A percentile compares a stretch with the other conserved stretches of the same genome.
Evolutionary conservation across 2,113 vertebrate species (phyloP).

Genomic region (Chaetops frenatus): DNA sequence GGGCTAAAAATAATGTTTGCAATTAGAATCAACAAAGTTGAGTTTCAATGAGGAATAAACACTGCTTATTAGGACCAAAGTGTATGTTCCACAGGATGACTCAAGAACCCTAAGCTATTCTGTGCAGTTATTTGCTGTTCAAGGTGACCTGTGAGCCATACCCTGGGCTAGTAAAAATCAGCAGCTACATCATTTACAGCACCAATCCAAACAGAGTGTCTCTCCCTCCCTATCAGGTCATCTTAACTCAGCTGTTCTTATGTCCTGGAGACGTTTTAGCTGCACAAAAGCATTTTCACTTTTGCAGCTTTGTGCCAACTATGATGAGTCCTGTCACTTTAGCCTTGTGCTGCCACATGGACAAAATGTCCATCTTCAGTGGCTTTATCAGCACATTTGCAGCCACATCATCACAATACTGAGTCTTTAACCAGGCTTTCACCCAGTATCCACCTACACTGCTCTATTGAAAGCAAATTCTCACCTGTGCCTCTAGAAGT

Average conservation of each 20-base stretch:
- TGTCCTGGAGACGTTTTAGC: not conserved
- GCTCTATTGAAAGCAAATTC: not conserved
- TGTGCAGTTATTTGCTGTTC: not conserved
- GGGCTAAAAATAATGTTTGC: not conserved
- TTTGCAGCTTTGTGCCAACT: not conserved
- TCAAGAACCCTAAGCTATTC: not conserved
- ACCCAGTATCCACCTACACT: not conserved
- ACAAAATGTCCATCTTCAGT: not conserved
- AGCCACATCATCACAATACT: not conserved
- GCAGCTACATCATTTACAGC: not conserved
- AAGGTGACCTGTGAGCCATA: not conserved
- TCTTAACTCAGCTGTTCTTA: not conserved
- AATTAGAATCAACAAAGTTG: not conserved
- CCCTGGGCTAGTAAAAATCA: not conserved
- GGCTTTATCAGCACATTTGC: not conserved
- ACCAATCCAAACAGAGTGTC: not conserved
- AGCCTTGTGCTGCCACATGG: not conserved
- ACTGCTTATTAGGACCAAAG: not conserved
- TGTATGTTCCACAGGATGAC: not conserved
- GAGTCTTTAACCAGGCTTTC: not conserved
- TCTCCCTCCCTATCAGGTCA: not conserved
- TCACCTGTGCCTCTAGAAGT: not conserved
- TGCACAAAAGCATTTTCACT: not conserved
- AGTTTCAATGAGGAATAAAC: not conserved
- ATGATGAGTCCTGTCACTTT: not conserved